Evolutionary conservation across 2,888 invertebrate species (phyloP), one percentile per base, ranked within the genome.

Genomic region (Ligdia adustata): DNA sequence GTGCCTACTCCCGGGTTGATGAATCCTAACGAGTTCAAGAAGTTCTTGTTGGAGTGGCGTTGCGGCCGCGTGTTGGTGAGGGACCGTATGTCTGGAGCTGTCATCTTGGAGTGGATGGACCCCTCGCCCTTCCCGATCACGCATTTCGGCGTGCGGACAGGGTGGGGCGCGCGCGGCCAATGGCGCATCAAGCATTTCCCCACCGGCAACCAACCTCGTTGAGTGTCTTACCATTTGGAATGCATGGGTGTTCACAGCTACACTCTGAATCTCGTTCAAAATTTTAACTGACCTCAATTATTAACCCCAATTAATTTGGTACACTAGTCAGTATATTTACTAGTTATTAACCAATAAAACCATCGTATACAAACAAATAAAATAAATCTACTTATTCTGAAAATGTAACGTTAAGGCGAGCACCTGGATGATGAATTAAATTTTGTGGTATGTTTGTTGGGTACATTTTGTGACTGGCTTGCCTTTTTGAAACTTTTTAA

Each of bases 111-210:
- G 60, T 93, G 93, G 93, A 73, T 79, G 54, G 92, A 93, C 69
- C 91, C 92, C 2, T 69, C 85, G 7, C 92, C 93, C 3, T 92
- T 93, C 75, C 90, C 91, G 32, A 75, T 93, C 41, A 90, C 91
- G 45, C 91, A 92, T 80, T 91, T 93, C 67, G 94, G 93, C 31
- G 89, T 93, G 48, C 90, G 93, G 48, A 93, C 93, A 7, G 92
- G 88, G 47, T 94, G 92, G 91, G 94, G 94, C 43, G 91, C 93
- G 15, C 86, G 91, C 49, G 94, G 93, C 51, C 82, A 90, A 53
- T 94, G 94, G 94, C 91, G 90, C 61, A 86, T 93, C 64, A 57
- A 55, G 26, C 85, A 89, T 64, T 90, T 77, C 79, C 56, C 62
- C 66, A 60, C 55, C 44, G 41, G 55, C 51, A 73, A 69, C 7